phyloP scores from a whole-genome alignment of 2,888 invertebrate species.

The Machimus rusticus region DNA sequence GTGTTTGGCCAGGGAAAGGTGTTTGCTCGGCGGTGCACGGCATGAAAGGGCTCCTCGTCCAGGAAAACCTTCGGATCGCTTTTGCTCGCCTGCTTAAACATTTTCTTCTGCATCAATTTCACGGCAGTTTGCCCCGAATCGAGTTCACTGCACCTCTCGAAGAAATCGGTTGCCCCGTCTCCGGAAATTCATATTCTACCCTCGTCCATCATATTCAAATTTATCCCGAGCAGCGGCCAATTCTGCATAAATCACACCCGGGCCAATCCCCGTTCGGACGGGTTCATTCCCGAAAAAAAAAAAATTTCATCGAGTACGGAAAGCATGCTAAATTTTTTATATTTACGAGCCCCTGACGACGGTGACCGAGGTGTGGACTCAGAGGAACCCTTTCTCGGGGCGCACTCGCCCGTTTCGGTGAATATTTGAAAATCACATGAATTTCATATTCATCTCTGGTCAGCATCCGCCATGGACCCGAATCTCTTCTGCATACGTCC shows the following conservation, averaged over 20 bases:
- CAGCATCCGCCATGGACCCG: constrained; percentile 34
- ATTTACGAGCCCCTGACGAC: not conserved
- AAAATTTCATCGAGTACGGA: not conserved
- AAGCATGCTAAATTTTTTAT: constrained; percentile 30
- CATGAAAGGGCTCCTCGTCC: constrained; percentile 9
- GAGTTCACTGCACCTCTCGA: not conserved
- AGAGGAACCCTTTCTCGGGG: not conserved
- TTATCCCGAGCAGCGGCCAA: constrained; percentile 47
- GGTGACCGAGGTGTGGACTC: constrained; percentile 13
- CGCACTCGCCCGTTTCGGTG: constrained; percentile 35
- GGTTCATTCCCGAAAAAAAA: not conserved
- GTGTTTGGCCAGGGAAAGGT: constrained; percentile 18
- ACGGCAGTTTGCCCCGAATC: not conserved
- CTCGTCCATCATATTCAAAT: constrained; percentile 51
- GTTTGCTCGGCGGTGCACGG: not conserved
- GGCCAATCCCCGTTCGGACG: not conserved
- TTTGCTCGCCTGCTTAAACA: constrained; percentile 3
- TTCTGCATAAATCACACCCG: constrained; percentile 25
- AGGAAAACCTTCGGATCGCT: not conserved
- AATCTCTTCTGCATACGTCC: constrained; percentile 24
- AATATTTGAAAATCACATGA: constrained; percentile 47
- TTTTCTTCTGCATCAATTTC: constrained; percentile 31
- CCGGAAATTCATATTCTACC: constrained; percentile 49
- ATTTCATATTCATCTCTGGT: constrained; percentile 47
- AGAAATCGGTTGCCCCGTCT: not conserved